Evolutionary conservation across 92 coral and sea anemone species (phyloP).

Genomic region (Heliopora coerulea): DNA sequence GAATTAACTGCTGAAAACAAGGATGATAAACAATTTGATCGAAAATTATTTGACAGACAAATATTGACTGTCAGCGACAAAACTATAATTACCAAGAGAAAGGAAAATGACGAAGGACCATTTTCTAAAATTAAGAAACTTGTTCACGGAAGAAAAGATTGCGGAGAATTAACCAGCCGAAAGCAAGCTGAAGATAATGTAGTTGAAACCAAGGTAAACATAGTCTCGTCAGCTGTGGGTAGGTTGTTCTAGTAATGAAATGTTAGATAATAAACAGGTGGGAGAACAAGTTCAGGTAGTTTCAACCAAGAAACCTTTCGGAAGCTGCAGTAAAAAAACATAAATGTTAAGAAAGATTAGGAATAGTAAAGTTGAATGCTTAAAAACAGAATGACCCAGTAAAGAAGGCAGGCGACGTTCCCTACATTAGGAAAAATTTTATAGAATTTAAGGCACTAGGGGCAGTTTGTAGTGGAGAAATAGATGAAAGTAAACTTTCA

Average conservation of each 20-base stretch:
- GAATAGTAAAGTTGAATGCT: not conserved
- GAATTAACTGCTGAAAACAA: too few species aligned
- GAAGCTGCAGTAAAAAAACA: not conserved
- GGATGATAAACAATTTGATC: not conserved
- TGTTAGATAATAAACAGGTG: not conserved
- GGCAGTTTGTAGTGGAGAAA: not conserved
- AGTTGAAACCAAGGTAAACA: not conserved
- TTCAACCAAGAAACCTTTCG: not conserved
- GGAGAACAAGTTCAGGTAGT: not conserved
- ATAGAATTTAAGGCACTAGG: not conserved
- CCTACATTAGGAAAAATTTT: not conserved
- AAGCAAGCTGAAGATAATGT: not conserved
- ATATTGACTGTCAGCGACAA: not conserved
- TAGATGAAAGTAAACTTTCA: not conserved
- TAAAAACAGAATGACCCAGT: not conserved
- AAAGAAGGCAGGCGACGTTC: not conserved
- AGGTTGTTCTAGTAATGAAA: not conserved
- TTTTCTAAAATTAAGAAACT: not conserved
- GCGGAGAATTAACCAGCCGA: not conserved
- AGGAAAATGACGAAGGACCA: not conserved
- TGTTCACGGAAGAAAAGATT: not conserved
- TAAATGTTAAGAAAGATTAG: not conserved
- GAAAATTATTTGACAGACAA: not conserved
- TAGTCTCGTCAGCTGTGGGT: not conserved
- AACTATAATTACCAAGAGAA: conserved; percentile 8